Evolutionary conservation across 2,797 vertebrate genomes (phyloP).

Genomic region (Characodon lateralis): DNA sequence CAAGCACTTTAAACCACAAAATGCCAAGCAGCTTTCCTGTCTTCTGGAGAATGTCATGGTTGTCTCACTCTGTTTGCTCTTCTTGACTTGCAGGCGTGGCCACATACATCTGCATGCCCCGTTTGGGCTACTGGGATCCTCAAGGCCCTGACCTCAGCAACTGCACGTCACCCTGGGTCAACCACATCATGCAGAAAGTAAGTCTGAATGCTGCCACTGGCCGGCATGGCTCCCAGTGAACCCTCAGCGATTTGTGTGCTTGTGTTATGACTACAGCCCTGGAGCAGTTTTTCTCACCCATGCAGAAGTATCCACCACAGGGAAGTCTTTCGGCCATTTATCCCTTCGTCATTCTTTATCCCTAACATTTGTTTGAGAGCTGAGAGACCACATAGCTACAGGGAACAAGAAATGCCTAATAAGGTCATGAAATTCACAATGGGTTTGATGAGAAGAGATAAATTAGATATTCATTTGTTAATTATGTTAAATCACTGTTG

Average conservation of each 20-base stretch:
- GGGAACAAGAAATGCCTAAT: slow-evolving; percentile 38
- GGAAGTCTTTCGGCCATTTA: slow-evolving; percentile 51
- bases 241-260: slow-evolving; percentile 17
- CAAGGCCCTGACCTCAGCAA: slow-evolving; percentile 98
- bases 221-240: slow-evolving; percentile 27
- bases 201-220: slow-evolving; percentile 61
- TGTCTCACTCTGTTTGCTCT: slow-evolving; percentile 61
- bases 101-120: slow-evolving; percentile 88
- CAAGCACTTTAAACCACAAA: slow-evolving; percentile 12
- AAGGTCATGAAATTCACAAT: slow-evolving; percentile 32
- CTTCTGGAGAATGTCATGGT: slow-evolving; percentile 61
- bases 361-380: slow-evolving; percentile 27
- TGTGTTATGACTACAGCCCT: slow-evolving; percentile 50
- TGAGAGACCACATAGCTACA: slow-evolving; percentile 25
- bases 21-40: slow-evolving; percentile 22
- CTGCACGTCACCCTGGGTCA: slow-evolving; percentile 98
- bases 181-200: slow-evolving; percentile 98
- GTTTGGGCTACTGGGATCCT: slow-evolving; percentile 91
- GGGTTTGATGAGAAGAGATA: slow-evolving; percentile 14
- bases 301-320: slow-evolving; percentile 50
- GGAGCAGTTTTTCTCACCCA: slow-evolving; percentile 49
- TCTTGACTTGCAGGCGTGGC: slow-evolving; percentile 87
- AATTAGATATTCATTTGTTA: slow-evolving; percentile 2
- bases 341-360: slow-evolving; percentile 57
- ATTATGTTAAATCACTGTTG: slow-evolving; percentile 16